These are phyloP conservation scores for Lycia hirtaria DNA, from an alignment of 2,888 invertebrate species.

Conservation along the genomic window DNA sequence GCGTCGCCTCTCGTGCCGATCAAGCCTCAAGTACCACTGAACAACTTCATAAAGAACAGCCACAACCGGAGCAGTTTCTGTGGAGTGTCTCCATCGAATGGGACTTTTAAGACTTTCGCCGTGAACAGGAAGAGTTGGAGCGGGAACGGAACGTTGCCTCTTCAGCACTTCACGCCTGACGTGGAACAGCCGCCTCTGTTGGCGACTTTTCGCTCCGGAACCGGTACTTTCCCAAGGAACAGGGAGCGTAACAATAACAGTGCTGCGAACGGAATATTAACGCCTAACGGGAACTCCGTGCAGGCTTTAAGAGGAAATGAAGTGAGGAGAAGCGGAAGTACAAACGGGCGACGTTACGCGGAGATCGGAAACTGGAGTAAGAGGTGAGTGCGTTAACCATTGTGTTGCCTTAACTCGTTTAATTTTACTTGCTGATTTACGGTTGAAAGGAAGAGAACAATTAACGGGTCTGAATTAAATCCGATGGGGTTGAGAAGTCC, in stretches of 20 bases:
- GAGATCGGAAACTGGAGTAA: conserved; percentile 86
- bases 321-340: conserved; percentile 80
- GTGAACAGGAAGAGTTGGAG: conserved; percentile 84
- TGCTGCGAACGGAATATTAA: conserved; percentile 79
- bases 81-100: conserved; percentile 78
- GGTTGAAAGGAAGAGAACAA: conserved; percentile 34
- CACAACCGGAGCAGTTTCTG: conserved; percentile 84
- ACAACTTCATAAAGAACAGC: conserved; percentile 83
- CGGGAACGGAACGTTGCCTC: conserved; percentile 81
- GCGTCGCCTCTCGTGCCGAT: conserved; percentile 82
- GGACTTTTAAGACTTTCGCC: conserved; percentile 80
- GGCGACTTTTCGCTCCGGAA: conserved; percentile 80
- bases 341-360: conserved; percentile 84
- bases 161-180: conserved; percentile 77
- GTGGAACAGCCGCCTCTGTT: conserved; percentile 72
- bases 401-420: conserved; percentile 46
- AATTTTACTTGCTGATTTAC: conserved; percentile 35
- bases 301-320: conserved; percentile 82
- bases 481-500: too few species aligned
- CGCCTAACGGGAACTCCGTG: conserved; percentile 81
- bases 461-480: conserved; percentile 29
- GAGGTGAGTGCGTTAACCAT: conserved; percentile 69
- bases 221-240: conserved; percentile 82
- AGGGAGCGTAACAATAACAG: conserved; percentile 80
- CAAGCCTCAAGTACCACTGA: conserved; percentile 78